Evolutionary conservation across 1,140 invertebrate genomes (phyloP).

Genomic region (Pogonomyrmex barbatus): DNA sequence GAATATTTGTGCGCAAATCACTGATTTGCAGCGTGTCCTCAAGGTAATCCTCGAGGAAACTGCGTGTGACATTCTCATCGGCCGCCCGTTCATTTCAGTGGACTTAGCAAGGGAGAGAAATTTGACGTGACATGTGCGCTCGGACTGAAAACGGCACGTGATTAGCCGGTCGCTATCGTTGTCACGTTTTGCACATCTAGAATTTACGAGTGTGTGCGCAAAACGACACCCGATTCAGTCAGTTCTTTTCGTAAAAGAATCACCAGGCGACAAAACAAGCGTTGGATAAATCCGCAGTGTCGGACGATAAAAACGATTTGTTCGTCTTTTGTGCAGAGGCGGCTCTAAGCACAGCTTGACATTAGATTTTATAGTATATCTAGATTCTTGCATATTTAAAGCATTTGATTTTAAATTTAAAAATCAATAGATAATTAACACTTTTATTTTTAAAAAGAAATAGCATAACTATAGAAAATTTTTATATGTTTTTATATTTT

Average conservation of each 20-base stretch:
- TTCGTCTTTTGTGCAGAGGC: not conserved
- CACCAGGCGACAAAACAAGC: slow-evolving; percentile 20
- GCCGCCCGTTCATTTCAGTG: slow-evolving; percentile 46
- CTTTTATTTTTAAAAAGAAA: not conserved
- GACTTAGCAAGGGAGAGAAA: slow-evolving; percentile 28
- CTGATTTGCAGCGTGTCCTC: slow-evolving; percentile 7
- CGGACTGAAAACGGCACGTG: slow-evolving; percentile 38
- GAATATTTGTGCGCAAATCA: slow-evolving; percentile 14
- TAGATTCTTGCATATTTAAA: not conserved
- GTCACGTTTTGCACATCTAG: slow-evolving; percentile 30
- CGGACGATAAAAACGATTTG: slow-evolving; percentile 22
- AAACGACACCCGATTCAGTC: slow-evolving; percentile 28
- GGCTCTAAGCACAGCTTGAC: not conserved
- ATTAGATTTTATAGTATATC: not conserved
- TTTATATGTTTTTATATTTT: slow-evolving; percentile 31
- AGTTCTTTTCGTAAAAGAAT: slow-evolving; percentile 48
- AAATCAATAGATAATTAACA: not conserved
- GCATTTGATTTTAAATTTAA: slow-evolving; percentile 25
- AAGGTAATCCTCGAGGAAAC: slow-evolving; percentile 44
- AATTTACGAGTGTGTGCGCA: slow-evolving; percentile 31
- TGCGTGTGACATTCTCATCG: slow-evolving; percentile 37
- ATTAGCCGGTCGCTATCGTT: slow-evolving; percentile 38
- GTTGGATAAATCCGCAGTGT: slow-evolving; percentile 31
- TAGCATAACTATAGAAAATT: not conserved
- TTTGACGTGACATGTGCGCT: slow-evolving; percentile 54